Conservation (phyloP, 2,888 invertebrate species). For the Ypsolopha scabrella region DNA sequence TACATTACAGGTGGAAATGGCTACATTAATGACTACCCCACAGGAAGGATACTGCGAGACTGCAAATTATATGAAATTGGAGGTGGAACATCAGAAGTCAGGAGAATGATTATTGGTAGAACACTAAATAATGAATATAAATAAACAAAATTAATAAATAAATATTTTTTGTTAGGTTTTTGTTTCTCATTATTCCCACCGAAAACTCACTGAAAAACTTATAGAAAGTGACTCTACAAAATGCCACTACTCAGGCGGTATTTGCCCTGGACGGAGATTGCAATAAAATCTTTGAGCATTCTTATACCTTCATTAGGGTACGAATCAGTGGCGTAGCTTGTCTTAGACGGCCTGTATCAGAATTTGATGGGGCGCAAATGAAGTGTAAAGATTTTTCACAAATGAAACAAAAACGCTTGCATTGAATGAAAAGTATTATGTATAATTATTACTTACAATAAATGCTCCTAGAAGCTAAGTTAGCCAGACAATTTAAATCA, state of each 20-base stretch:
- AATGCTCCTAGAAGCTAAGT: too few relatives aligned
- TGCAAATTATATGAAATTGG: conserved; percentile 99
- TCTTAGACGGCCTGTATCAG: too few relatives aligned
- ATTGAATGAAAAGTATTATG: too few relatives aligned
- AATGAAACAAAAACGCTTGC: too few relatives aligned
- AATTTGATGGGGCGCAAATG: too few relatives aligned
- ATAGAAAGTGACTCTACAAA: conserved; percentile 88
- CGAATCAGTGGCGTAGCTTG: too few relatives aligned
- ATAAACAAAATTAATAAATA: conserved; percentile 17
- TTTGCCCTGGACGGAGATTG: conserved; percentile 84
- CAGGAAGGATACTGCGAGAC: conserved; percentile 92
- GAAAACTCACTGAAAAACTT: conserved; percentile 97
- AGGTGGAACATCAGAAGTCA: conserved; percentile 96
- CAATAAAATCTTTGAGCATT: conserved; percentile 76
- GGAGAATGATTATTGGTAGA: conserved; percentile 92
- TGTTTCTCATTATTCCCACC: conserved; percentile 80
- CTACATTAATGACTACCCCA: conserved; percentile 97
- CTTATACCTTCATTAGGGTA: conserved; percentile 76
- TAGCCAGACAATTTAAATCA: too few relatives aligned
- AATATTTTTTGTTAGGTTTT: conserved; percentile 5
- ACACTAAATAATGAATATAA: conserved; percentile 87
- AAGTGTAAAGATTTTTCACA: too few relatives aligned
- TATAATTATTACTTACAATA: too few relatives aligned
- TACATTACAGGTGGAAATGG: conserved; percentile 90
- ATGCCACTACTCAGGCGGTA: conserved; percentile 98